phyloP scores from a whole-genome alignment of 1,140 invertebrate species.

The Phenacoccus solenopsis region DNA sequence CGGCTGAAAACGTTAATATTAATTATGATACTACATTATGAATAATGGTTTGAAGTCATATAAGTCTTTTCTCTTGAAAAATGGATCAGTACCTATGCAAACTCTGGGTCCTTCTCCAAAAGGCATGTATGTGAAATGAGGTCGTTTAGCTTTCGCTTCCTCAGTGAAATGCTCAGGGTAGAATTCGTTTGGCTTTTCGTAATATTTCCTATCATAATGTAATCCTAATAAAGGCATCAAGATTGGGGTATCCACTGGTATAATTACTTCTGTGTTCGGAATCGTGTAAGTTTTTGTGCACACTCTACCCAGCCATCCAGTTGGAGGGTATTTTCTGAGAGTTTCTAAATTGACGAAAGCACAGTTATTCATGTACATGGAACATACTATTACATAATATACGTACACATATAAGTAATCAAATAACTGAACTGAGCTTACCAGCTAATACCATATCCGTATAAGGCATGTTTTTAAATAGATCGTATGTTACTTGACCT shows the following conservation, averaged over 20 bases:
- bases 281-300: constrained; percentile 37
- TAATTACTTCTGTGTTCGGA: constrained; percentile 40
- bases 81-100: constrained; percentile 34
- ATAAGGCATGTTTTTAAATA: constrained; percentile 34
- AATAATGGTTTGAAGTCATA: no score
- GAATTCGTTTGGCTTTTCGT: constrained; percentile 42
- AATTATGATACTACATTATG: no score
- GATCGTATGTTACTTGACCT: constrained; percentile 39
- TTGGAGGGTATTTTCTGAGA: constrained; percentile 29
- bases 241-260: constrained; percentile 45
- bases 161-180: constrained; percentile 38
- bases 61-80: no score
- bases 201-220: constrained; percentile 42
- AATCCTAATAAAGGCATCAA: constrained; percentile 45
- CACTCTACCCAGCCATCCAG: constrained; percentile 33
- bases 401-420: no score
- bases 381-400: no score
- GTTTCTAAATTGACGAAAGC: background rate
- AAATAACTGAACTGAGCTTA: constrained; percentile 3
- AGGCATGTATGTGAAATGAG: constrained; percentile 44
- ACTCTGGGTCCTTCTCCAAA: constrained; percentile 41
- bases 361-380: no score
- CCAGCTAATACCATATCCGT: constrained; percentile 32
- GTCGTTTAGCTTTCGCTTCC: constrained; percentile 31
- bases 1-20: no score